phyloP scores from a whole-genome alignment of 2,888 invertebrate species.

The Drosophila subquinaria region DNA sequence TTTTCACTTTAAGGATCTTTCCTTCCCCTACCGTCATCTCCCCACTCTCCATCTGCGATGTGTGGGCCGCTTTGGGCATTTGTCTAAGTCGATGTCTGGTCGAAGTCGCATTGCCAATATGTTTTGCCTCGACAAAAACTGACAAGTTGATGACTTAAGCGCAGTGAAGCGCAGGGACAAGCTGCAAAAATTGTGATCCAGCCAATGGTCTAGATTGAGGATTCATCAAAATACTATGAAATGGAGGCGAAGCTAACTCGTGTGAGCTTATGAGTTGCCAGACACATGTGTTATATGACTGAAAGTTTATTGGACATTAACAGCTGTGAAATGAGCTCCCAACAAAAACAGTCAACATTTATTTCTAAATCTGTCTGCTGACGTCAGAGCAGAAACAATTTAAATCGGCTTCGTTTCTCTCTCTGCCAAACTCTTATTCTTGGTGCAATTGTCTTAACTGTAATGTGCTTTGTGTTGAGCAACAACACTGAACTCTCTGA shows the following conservation, averaged over 20 bases:
- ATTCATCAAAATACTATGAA: slow-evolving; percentile 42
- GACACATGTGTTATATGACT: slow-evolving; percentile 16
- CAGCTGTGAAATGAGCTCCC: neutral
- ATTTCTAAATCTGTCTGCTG: no score
- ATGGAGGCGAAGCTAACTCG: slow-evolving; percentile 25
- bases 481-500: no score
- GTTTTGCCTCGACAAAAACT: slow-evolving; percentile 60
- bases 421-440: no score
- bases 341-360: no score
- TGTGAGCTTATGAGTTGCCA: slow-evolving; percentile 17
- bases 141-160: slow-evolving; percentile 65
- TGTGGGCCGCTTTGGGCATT: slow-evolving; percentile 20
- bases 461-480: no score
- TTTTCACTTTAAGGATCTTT: neutral
- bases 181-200: slow-evolving; percentile 37
- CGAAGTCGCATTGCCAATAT: slow-evolving; percentile 55
- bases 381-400: no score
- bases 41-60: neutral
- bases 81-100: slow-evolving; percentile 34
- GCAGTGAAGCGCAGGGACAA: slow-evolving; percentile 59
- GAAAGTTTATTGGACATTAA: slow-evolving; percentile 30
- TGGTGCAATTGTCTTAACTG: no score
- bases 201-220: slow-evolving; percentile 20
- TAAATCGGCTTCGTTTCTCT: no score
- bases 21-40: neutral